A percentile compares a stretch with the other conserved stretches of the same genome.
These are phyloP conservation scores for Myathropa florea DNA, from an alignment of 2,888 invertebrate genomes.

Conservation along the genomic window DNA sequence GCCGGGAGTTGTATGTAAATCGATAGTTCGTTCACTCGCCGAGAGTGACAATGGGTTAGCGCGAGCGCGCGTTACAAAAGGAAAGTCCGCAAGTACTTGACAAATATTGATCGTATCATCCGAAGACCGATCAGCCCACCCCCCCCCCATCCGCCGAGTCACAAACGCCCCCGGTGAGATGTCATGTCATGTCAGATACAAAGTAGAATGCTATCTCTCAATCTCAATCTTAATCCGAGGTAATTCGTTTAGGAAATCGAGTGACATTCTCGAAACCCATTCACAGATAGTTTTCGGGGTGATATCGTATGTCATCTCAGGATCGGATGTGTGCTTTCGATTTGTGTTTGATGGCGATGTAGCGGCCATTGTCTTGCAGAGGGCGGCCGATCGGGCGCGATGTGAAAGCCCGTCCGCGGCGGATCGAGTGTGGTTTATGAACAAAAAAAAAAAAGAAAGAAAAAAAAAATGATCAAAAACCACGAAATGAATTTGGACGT, in stretches of 20 bases:
- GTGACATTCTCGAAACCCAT: conserved; percentile 62
- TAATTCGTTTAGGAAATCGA: conserved; percentile 62
- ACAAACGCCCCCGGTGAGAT: conserved; percentile 56
- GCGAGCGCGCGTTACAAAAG: conserved; percentile 49
- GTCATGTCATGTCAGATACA: conserved; percentile 64
- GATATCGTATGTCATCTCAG: conserved; percentile 59
- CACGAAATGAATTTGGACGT: conserved; percentile 55
- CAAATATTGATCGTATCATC: conserved; percentile 69
- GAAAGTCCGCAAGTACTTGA: conserved; percentile 69
- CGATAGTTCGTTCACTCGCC: background rate
- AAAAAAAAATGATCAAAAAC: conserved; percentile 15
- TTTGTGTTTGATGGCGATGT: conserved; percentile 19
- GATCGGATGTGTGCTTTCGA: conserved; percentile 45
- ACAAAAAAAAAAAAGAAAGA: background rate
- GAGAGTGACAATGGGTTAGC: conserved; percentile 48
- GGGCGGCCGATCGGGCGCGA: background rate
- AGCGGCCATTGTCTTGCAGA: conserved; percentile 31
- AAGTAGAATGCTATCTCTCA: conserved; percentile 58
- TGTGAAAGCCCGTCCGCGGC: conserved; percentile 52
- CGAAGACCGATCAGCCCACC: background rate
- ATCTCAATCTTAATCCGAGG: conserved; percentile 66
- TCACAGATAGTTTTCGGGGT: conserved; percentile 43
- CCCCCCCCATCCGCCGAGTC: background rate
- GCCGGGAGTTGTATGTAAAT: background rate
- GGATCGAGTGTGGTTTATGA: conserved; percentile 52